A percentile compares a stretch with the other conserved stretches of the same genome.
Conservation (phyloP, 1,140 invertebrate species). For the Apocrypta bakeri region DNA sequence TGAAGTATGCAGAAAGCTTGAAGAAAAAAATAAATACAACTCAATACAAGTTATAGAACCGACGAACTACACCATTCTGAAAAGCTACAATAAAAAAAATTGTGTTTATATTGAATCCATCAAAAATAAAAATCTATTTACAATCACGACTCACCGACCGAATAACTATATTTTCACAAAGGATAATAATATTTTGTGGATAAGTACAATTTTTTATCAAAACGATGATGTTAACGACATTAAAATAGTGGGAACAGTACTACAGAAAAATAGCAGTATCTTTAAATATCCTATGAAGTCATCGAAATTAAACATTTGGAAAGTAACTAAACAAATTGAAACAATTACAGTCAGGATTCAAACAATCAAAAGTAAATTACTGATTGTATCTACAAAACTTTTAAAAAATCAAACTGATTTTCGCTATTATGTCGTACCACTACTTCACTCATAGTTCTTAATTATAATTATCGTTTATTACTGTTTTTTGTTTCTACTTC, state of each 20-base stretch:
- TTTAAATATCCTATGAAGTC: not conserved
- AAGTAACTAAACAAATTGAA: not conserved
- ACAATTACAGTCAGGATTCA: not conserved
- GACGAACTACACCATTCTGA: not conserved
- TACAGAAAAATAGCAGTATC: not conserved
- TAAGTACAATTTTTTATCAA: not conserved
- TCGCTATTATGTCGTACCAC: not conserved
- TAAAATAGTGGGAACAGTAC: not conserved
- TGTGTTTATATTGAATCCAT: not conserved
- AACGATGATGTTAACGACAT: not conserved
- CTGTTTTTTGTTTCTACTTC: not conserved
- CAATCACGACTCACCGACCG: not conserved
- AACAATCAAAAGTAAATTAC: slow-evolving; percentile 3
- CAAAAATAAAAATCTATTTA: not conserved
- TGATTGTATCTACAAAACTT: not conserved
- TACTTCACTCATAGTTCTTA: not conserved
- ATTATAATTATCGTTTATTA: not conserved
- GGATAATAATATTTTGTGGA: not conserved
- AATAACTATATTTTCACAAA: not conserved
- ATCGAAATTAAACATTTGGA: not conserved
- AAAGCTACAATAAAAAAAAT: not conserved
- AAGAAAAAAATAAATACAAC: slow-evolving; percentile 30
- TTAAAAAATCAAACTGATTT: not conserved
- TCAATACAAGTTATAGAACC: no score
- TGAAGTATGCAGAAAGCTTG: slow-evolving; percentile 42